Evolutionary conservation across 2,888 invertebrate species (phyloP).

Genomic region (Meteorus cinctellus): DNA sequence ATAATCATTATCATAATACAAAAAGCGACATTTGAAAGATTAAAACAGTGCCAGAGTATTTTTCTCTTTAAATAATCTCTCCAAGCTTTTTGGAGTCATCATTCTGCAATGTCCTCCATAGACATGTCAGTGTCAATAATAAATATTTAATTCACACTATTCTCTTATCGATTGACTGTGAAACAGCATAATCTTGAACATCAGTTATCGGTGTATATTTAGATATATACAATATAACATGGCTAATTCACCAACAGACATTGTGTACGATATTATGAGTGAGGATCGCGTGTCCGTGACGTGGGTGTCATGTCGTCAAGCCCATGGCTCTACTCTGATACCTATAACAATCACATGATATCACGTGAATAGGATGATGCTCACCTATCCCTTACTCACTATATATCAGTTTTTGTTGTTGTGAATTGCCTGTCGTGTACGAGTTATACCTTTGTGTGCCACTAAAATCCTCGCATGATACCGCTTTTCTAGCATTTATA

Average conservation of each 20-base stretch:
- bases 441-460: constrained; percentile 45
- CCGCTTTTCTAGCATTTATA: background rate
- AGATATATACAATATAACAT: background rate
- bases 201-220: background rate
- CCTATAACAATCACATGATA: constrained; percentile 16
- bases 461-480: constrained; percentile 43
- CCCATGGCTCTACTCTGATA: constrained; percentile 11
- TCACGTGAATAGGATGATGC: constrained; percentile 37
- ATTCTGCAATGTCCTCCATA: no score
- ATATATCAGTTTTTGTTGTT: constrained; percentile 17
- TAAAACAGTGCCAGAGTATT: no score
- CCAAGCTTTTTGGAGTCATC: no score
- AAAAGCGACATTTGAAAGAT: no score
- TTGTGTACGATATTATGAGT: constrained; percentile 25
- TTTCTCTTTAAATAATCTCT: no score
- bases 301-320: constrained; percentile 35
- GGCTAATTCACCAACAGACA: constrained; percentile 6
- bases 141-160: no score
- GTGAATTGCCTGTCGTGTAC: constrained; percentile 49
- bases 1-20: no score
- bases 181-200: background rate
- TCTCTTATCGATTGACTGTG: no score
- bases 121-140: no score
- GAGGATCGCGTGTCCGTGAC: constrained; percentile 36
- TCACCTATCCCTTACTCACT: constrained; percentile 18